A percentile compares a stretch with the other conserved stretches of the same genome.
phyloP scores from a whole-genome alignment of 2,113 vertebrate species.

The Fulmarus glacialis region DNA sequence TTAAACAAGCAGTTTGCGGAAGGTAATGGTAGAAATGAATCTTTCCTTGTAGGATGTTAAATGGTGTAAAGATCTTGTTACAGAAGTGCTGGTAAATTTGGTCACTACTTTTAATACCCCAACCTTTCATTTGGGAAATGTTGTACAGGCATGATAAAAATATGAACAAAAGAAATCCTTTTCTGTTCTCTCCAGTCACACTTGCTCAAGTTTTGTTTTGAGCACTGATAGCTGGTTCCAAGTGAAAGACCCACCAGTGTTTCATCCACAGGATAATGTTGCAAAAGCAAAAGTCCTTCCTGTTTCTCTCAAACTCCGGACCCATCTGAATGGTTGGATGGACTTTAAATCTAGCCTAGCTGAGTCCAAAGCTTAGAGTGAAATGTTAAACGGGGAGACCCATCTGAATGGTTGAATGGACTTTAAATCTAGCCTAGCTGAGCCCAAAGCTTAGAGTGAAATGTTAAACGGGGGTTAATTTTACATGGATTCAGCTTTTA shows the following conservation, averaged over 20 bases:
- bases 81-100: background rate
- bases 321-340: background rate
- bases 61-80: background rate
- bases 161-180: background rate
- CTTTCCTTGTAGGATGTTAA: background rate
- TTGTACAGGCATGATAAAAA: background rate
- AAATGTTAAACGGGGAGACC: background rate
- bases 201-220: background rate
- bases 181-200: background rate
- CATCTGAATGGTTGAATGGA: background rate
- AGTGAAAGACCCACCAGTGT: background rate
- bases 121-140: background rate
- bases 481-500: constrained; percentile 7
- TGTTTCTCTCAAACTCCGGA: background rate
- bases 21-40: background rate
- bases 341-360: background rate
- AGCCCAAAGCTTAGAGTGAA: background rate
- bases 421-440: background rate
- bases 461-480: background rate
- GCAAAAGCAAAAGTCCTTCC: background rate
- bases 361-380: background rate
- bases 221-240: background rate
- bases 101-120: background rate
- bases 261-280: background rate
- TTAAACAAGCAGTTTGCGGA: background rate